Percentiles rank a stretch among this genome's conserved stretches.
These are phyloP conservation scores for Egretta garzetta DNA, from an alignment of 2,113 vertebrate genomes.

Conservation along the genomic window DNA sequence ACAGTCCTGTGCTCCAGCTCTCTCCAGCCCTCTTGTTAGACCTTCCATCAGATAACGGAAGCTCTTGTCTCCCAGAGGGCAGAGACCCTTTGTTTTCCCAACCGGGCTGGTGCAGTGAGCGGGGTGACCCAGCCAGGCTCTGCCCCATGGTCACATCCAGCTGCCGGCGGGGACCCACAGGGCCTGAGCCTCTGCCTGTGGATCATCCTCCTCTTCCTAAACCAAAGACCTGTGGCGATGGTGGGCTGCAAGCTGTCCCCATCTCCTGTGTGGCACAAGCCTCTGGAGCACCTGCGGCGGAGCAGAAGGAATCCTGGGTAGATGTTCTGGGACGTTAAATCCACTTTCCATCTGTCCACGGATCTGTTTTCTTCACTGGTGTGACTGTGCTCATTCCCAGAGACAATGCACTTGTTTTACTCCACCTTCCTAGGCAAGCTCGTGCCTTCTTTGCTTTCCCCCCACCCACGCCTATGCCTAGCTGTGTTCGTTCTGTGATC, in stretches of 20 bases:
- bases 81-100: neutral
- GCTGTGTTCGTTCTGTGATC: neutral
- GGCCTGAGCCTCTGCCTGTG: constrained; percentile 76
- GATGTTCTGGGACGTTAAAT: neutral
- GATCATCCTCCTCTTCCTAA: constrained; percentile 64
- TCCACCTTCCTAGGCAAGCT: neutral
- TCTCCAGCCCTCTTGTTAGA: neutral
- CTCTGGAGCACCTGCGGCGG: neutral
- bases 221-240: constrained; percentile 77
- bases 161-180: constrained; percentile 75
- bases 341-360: neutral
- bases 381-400: neutral
- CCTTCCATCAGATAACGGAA: neutral
- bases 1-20: neutral
- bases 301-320: neutral
- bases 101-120: constrained; percentile 76
- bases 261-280: rapidly evolving
- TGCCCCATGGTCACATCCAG: constrained; percentile 66
- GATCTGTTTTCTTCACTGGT: neutral
- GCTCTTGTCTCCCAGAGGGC: neutral
- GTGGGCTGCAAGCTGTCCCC: neutral
- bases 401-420: neutral
- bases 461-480: too few species aligned
- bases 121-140: constrained; percentile 74
- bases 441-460: neutral